phyloP scores from a whole-genome alignment of 2,888 invertebrate species.

The Drosophila algonquin region DNA sequence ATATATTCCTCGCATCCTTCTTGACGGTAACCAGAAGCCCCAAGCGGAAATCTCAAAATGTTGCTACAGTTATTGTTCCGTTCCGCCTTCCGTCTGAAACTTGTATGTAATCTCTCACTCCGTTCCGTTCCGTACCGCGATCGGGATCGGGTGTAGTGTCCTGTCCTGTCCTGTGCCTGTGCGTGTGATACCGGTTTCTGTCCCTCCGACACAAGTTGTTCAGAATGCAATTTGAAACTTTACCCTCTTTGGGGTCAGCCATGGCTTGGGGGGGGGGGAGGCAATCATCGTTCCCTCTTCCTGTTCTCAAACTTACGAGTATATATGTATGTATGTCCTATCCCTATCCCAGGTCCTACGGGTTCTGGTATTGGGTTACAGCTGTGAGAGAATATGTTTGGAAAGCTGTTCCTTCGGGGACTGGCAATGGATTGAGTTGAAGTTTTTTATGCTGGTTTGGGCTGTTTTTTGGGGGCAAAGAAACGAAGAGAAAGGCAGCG shows the following conservation, averaged over 20 bases:
- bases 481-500: conserved; percentile 17
- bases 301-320: conserved; percentile 13
- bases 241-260: conserved; percentile 46
- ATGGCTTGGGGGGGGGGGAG: conserved; percentile 46
- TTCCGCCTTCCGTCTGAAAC: conserved; percentile 32
- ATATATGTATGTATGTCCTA: conserved; percentile 14
- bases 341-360: conserved; percentile 40
- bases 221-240: conserved; percentile 71
- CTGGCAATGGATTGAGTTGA: background rate
- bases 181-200: conserved; percentile 58
- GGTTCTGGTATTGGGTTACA: conserved; percentile 63
- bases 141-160: background rate
- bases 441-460: conserved; percentile 37
- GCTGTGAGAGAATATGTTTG: conserved; percentile 35
- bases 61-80: conserved; percentile 55
- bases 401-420: conserved; percentile 19
- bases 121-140: background rate
- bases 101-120: conserved; percentile 61
- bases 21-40: conserved; percentile 9
- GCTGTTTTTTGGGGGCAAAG: background rate
- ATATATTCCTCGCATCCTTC: conserved; percentile 55
- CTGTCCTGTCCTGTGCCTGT: background rate
- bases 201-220: conserved; percentile 55
- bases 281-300: conserved; percentile 47
- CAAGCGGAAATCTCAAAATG: conserved; percentile 70